Base-by-base conservation (phyloP, 1,140 invertebrate genomes). In the Trypoxylus dichotomus region DNA sequence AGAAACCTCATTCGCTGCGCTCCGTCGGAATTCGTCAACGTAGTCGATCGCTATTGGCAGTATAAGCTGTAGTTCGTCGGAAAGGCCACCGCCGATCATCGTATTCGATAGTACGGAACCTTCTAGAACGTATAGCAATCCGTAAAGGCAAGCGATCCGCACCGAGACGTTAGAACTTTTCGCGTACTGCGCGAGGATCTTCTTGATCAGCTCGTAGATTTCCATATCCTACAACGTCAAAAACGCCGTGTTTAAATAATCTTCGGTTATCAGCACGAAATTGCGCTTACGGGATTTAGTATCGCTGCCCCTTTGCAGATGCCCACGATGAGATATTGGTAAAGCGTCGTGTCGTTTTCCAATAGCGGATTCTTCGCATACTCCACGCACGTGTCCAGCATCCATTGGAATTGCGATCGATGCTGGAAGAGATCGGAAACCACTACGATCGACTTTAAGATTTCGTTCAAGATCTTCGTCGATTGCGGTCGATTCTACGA, bases 381-480 rank as follows among this genome's bases (percentile, higher is more conserved):
- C 54, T 92, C 91, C 43, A 93, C 81, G 81, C 92, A 91, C 0
- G 88, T 88, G 76, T 92, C 90, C 63, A 94, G 84, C 91, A 94
- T 92, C 93, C 93, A 94, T 79, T 90, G 88, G 84, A 91, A 94
- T 83, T 95, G 93, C 1, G 87, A 85, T 77, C 88, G 86, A 79
- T 94, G 92, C 3, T 89, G 90, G 83, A 95, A 95, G 54, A 95
- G 83, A 81, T 95, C 93, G 0, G 93, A 94, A 73, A 94, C 87
- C 3, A 90, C 88, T 41, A 93, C 81, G 77, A 93, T 88, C 1
- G 93, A 94, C 80, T 90, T 90, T 1, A 93, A 87, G 5, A 91
- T 89, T 85, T 94, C 93, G 58, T 91, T 90, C 2, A 93, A 83
- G 68, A 93, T 85, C 79, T 90, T 87, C 7, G 92, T 85, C 0